These are phyloP conservation scores for Lepus europaeus DNA, from an alignment of 2,113 vertebrate species.

Conservation along the genomic window DNA sequence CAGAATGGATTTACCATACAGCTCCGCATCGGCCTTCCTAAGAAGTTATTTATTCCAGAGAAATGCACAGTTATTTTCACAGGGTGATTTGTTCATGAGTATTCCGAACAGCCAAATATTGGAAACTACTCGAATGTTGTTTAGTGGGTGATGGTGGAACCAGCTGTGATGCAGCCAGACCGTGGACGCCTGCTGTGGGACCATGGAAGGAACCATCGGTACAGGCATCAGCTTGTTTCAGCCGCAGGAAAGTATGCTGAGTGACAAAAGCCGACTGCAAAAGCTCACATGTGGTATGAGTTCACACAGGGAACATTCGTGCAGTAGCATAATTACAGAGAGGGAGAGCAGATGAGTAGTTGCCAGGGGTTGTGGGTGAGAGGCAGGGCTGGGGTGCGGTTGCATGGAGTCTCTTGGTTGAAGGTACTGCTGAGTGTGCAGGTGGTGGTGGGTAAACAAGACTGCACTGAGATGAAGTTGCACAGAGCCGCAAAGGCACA, in stretches of 20 bases:
- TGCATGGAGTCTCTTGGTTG: background rate
- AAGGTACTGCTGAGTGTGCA: background rate
- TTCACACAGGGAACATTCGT: slow-evolving; percentile 20
- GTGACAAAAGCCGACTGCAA: background rate
- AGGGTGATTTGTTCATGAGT: background rate
- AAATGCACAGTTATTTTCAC: background rate
- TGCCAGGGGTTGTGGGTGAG: background rate
- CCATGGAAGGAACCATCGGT: background rate
- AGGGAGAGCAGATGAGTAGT: background rate
- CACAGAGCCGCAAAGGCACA: background rate
- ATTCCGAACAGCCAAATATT: background rate
- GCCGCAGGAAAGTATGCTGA: background rate
- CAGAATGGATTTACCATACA: background rate
- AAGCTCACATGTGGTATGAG: background rate
- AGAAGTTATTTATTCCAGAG: slow-evolving; percentile 25
- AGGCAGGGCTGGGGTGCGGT: background rate
- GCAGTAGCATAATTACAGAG: slow-evolving; percentile 43
- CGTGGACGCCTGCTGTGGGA: background rate
- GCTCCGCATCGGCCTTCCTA: background rate
- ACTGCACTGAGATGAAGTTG: background rate
- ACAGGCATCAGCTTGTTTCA: background rate
- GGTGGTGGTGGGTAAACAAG: background rate
- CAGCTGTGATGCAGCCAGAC: background rate
- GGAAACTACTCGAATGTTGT: background rate
- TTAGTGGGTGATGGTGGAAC: background rate